Evolutionary conservation across 2,113 vertebrate genomes (phyloP).

Genomic region (Cynopterus brachyotis): DNA sequence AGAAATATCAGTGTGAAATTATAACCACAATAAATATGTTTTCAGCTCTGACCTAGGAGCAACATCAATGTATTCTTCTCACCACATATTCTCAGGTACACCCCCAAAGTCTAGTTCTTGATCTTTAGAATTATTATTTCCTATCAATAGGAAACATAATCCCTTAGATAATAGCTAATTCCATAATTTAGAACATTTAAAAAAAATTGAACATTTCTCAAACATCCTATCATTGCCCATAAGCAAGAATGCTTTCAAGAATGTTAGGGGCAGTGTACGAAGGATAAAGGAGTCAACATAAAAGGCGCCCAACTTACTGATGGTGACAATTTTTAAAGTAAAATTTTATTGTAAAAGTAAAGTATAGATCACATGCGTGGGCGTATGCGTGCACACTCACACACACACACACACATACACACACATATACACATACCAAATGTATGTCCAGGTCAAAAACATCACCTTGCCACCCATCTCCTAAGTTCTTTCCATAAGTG

Average conservation of each 20-base stretch:
- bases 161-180: neutral
- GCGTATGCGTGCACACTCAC: no score
- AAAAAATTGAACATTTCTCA: neutral
- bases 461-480: neutral
- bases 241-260: constrained; percentile 4
- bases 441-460: neutral
- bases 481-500: neutral
- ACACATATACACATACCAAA: neutral
- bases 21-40: neutral
- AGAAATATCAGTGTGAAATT: neutral
- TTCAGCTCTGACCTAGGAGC: neutral
- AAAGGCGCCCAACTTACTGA: neutral
- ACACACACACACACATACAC: neutral
- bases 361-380: neutral
- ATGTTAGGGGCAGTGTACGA: neutral
- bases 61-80: neutral
- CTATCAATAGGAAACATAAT: neutral
- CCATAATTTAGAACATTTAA: neutral
- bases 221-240: neutral
- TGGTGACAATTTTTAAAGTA: neutral
- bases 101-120: neutral
- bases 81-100: fast-evolving
- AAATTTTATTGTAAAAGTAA: neutral
- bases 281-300: neutral
- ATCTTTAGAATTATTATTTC: neutral